Evolutionary conservation across 2,888 invertebrate genomes (phyloP), one percentile per base, ranked within the genome.

Genomic region (Acrocera orbiculus): DNA sequence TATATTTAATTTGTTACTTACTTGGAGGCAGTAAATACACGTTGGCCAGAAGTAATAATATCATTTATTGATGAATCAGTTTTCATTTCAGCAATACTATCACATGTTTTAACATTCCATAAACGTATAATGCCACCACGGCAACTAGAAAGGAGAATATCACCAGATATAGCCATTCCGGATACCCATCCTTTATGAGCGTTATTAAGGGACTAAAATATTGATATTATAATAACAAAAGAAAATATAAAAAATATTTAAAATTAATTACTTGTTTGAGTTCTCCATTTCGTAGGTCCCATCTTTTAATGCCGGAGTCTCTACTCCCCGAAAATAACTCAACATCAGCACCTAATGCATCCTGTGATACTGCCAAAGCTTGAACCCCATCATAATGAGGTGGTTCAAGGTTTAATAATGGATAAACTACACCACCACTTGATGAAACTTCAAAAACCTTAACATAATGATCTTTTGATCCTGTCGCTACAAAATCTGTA

Each of bases 351-450:
- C 52, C 52, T 16, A 48, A 32, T 11, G 66, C 67, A 42, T 70
- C 64, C 20, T 70, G 75, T 39, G 63, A 58, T 32, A 79, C 63
- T 20, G 77, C 73, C 30, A 87, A 63, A 27, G 80, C 77, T 53
- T 86, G 81, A 34, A 89, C 81, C 16, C 86, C 87, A 57, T 87
- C 87, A 56, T 87, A 87, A 61, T 87, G 87, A 5, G 87, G 87
- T 10, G 87, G 87, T 46, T 78, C 74, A 36, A 82, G 62, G 46
- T 76, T 70, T 34, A 72, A 66, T 20, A 75, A 61, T 43, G 69
- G 71, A 47, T 63, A 58, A 16, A 57, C 58, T 31, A 68, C 58
- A 44, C 70, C 65, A n/a, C 65, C 61, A 3, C 57, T 51, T 38
- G 54, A 39, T 47, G 58, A 35, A 51, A 66, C 56, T 56, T 64